These are phyloP conservation scores for Scalopus aquaticus DNA, from an alignment of 2,113 vertebrate species.

Conservation along the genomic window DNA sequence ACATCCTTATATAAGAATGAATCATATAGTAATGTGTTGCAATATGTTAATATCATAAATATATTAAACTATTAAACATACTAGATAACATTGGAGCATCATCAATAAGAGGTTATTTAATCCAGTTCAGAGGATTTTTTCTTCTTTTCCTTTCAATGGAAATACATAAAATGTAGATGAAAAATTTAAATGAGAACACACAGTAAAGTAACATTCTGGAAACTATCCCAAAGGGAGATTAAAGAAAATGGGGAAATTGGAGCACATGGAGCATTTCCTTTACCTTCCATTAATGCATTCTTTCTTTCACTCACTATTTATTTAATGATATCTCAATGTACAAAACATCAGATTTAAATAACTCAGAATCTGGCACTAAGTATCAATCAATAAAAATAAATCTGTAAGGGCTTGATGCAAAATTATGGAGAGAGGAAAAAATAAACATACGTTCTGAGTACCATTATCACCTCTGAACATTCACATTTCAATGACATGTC, in stretches of 20 bases:
- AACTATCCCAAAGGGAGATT: conserved; percentile 48
- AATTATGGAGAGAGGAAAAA: neutral
- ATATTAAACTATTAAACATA: neutral
- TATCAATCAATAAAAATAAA: conserved; percentile 27
- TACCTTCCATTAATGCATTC: neutral
- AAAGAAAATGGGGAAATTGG: conserved; percentile 17
- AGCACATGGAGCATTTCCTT: neutral
- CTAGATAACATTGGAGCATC: neutral
- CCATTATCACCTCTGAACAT: neutral
- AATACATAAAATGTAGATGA: conserved; percentile 62
- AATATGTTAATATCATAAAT: neutral
- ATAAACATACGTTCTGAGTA: neutral
- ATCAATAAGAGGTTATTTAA: conserved; percentile 55
- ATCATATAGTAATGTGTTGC: neutral
- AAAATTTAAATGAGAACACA: conserved; percentile 75
- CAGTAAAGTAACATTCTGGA: conserved; percentile 59
- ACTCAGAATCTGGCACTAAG: conserved; percentile 9
- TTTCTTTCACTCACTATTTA: neutral
- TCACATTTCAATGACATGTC: neutral
- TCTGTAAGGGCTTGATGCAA: conserved; percentile 13
- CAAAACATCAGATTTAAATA: conserved; percentile 1
- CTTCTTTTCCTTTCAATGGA: conserved; percentile 66
- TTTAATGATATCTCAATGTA: neutral
- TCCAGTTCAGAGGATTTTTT: conserved; percentile 57
- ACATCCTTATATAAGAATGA: neutral